phyloP scores from a whole-genome alignment of 2,888 invertebrate species.

The Trachelus stipa region DNA sequence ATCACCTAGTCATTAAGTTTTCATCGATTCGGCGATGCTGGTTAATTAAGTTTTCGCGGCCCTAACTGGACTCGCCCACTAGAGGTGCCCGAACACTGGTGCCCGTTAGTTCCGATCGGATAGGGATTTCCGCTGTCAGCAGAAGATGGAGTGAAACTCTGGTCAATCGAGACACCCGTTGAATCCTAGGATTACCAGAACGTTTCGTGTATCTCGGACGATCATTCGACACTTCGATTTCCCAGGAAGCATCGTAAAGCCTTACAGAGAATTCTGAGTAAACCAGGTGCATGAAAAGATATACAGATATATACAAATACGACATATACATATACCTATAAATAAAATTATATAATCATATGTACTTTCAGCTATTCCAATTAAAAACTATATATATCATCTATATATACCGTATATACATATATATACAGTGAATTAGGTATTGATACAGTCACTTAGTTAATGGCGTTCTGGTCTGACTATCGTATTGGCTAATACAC shows the following conservation, averaged over 20 bases:
- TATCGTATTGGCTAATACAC: conserved; percentile 32
- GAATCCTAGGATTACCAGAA: conserved; percentile 61
- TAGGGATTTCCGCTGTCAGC: conserved; percentile 65
- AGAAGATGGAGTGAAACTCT: conserved; percentile 65
- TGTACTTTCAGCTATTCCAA: not conserved
- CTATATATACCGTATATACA: not conserved
- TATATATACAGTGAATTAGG: not conserved
- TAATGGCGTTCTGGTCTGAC: not conserved
- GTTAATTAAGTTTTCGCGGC: conserved; percentile 61
- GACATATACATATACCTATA: not conserved
- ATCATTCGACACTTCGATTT: conserved; percentile 33
- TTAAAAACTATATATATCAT: not conserved
- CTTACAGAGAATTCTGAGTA: not conserved
- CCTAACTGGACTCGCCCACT: conserved; percentile 58
- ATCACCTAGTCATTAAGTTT: conserved; percentile 36
- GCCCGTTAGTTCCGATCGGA: conserved; percentile 38
- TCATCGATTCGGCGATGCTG: conserved; percentile 44
- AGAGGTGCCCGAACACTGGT: conserved; percentile 47
- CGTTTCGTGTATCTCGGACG: conserved; percentile 34
- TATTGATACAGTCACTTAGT: not conserved
- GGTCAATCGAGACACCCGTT: conserved; percentile 62
- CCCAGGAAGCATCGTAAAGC: not conserved
- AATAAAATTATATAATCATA: no score
- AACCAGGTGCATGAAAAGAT: not conserved
- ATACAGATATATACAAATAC: not conserved